Base-by-base conservation (phyloP, 1,140 invertebrate genomes). In the Bombus confusus region DNA sequence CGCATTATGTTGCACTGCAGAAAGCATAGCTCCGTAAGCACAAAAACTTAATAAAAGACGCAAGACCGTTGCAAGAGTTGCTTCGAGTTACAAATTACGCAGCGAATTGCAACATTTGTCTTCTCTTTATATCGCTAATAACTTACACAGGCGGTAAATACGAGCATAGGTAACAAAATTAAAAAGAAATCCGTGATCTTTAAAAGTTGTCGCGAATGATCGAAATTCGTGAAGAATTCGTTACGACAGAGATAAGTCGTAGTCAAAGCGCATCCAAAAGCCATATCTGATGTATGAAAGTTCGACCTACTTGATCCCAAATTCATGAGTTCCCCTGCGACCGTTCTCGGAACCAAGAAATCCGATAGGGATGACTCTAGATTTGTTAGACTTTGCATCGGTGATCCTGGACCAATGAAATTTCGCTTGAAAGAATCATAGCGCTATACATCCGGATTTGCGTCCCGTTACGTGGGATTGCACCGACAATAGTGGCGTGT, bases 381-480 rank as follows among this genome's bases (percentile, higher is more conserved):
- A 66, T 18, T 15, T 31, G n/a, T 8, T 31, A 18, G 31, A 34
- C 2, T 31, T 6, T 1, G 31, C 6, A 18, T 8, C 64, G 6
- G 15, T 34, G n/a, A 66, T 34, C 31, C 5, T n/a, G 5, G 28
- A 62, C 0, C 13, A 18, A 8, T 6, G 31, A 34, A 31, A 66
- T n/a, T 28, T 74, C 41, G 13, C 9, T 34, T 25, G 34, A 57
- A 78, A 83, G 64, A 77, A 83, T 68, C 81, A 47, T 72, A 43
- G 69, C 41, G 76, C 37, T 57, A 43, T 25, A 85, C 68, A 62
- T 85, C 83, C 83, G 76, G 76, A 81, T 81, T 68, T 34, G 72
- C 85, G 62, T 86, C 64, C 80, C 85, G 80, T 83, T 77, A 86
- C 80, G 84, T 47, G 59, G 85, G 66, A 86, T 77, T 59, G 73